Conservation (phyloP, 2,888 invertebrate genomes). For the Parochlus steinenii region DNA sequence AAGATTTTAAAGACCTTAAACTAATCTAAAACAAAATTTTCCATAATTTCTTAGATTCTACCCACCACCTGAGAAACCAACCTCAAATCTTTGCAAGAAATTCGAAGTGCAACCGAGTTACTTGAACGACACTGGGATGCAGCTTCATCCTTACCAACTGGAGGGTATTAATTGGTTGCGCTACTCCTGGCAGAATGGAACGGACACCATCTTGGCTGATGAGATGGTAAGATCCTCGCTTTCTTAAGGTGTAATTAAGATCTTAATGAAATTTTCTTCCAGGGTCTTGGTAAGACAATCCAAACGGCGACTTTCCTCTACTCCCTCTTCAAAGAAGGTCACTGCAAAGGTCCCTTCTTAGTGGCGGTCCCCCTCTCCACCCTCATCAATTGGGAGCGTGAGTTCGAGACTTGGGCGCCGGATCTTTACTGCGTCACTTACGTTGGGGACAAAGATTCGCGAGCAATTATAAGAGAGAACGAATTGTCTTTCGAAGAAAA, state of each 20-base stretch:
- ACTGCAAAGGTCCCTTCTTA: slow-evolving; percentile 92
- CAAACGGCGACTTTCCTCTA: slow-evolving; percentile 97
- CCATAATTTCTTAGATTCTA: slow-evolving; percentile 38
- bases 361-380: slow-evolving; percentile 96
- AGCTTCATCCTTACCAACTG: slow-evolving; percentile 92
- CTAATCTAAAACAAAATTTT: no score
- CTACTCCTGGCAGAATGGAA: slow-evolving; percentile 91
- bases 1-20: no score
- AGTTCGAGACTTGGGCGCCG: slow-evolving; percentile 99
- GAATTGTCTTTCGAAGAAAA: slow-evolving; percentile 93
- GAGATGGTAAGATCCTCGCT: slow-evolving; percentile 67
- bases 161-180: slow-evolving; percentile 97
- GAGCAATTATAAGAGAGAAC: slow-evolving; percentile 87
- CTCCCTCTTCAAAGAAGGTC: slow-evolving; percentile 95
- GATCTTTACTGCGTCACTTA: slow-evolving; percentile 73
- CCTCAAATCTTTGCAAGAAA: slow-evolving; percentile 80
- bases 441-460: slow-evolving; percentile 81
- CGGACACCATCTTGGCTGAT: slow-evolving; percentile 95
- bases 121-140: slow-evolving; percentile 84
- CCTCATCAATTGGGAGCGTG: slow-evolving; percentile 99
- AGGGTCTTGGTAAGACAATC: slow-evolving; percentile 97
- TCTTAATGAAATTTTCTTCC: not conserved
- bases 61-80: slow-evolving; percentile 75
- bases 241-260: not conserved
- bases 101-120: slow-evolving; percentile 87